These are phyloP conservation scores for Myotis lucifugus DNA, from an alignment of 2,113 vertebrate species.

Conservation along the genomic window DNA sequence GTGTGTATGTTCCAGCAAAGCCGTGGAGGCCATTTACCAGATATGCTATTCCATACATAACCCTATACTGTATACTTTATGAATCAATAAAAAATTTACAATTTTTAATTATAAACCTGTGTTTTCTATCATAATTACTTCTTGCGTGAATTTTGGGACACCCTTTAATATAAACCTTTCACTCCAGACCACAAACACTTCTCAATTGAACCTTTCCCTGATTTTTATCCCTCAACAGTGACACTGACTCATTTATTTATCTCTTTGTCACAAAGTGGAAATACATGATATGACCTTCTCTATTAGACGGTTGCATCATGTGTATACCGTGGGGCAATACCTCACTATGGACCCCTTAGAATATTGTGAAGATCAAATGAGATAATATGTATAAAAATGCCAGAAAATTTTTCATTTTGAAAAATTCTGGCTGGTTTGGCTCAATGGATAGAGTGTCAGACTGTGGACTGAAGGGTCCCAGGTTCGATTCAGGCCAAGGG, in stretches of 20 bases:
- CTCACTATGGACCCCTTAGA: neutral
- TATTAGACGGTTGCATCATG: neutral
- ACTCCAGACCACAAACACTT: neutral
- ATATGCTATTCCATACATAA: too few relatives aligned
- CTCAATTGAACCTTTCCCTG: neutral
- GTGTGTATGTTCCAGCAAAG: too few relatives aligned
- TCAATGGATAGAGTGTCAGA: too few relatives aligned
- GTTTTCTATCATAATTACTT: too few relatives aligned
- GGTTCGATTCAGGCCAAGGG: too few relatives aligned
- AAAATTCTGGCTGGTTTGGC: too few relatives aligned
- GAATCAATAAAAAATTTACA: too few relatives aligned
- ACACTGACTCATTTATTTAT: neutral
- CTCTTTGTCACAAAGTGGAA: neutral
- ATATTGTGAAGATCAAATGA: neutral
- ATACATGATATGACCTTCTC: neutral
- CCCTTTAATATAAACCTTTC: neutral
- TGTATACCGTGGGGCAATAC: neutral
- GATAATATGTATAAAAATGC: neutral
- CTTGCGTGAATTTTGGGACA: too few relatives aligned
- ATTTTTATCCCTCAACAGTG: neutral
- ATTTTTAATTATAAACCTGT: too few relatives aligned
- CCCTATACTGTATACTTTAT: too few relatives aligned
- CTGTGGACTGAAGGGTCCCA: too few relatives aligned
- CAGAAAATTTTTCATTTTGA: neutral
- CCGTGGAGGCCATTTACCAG: too few relatives aligned